Conservation (phyloP, 2,113 vertebrate species). For the Callipepla squamata region DNA sequence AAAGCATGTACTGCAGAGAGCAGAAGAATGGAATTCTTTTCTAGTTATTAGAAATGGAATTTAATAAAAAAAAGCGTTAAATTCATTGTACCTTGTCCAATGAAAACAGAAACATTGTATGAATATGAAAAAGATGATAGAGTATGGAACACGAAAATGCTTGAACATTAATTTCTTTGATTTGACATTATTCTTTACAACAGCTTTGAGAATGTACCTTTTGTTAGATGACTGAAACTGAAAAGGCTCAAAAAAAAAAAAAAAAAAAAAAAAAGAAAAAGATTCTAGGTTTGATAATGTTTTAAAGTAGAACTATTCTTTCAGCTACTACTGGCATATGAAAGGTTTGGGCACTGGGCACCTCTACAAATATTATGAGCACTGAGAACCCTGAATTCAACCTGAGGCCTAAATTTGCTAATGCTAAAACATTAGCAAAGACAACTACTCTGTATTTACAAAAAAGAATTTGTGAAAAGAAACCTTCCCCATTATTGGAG, state of each 20-base stretch:
- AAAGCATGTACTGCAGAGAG: constrained; percentile 2
- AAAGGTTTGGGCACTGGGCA: background rate
- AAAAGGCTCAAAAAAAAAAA: background rate
- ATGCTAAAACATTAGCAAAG: background rate
- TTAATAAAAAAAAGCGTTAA: constrained; percentile 70
- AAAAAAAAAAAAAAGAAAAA: background rate
- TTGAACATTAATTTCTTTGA: constrained; percentile 15
- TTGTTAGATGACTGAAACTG: background rate
- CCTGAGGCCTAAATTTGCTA: background rate
- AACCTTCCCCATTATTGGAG: too few species aligned
- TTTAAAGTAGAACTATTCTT: background rate
- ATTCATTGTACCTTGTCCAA: constrained; percentile 32
- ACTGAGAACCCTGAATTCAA: background rate
- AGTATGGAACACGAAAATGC: background rate
- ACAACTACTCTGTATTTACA: background rate
- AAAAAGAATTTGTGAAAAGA: background rate
- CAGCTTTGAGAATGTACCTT: background rate
- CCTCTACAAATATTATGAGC: background rate
- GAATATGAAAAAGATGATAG: constrained; percentile 34
- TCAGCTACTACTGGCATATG: background rate
- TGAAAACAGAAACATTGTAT: constrained; percentile 54
- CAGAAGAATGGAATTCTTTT: constrained; percentile 43
- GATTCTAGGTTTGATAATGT: background rate
- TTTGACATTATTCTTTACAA: constrained; percentile 16
- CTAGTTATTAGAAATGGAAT: constrained; percentile 62